phyloP scores from a whole-genome alignment of 1,140 invertebrate genomes.

The Drosophila ercepeae region DNA sequence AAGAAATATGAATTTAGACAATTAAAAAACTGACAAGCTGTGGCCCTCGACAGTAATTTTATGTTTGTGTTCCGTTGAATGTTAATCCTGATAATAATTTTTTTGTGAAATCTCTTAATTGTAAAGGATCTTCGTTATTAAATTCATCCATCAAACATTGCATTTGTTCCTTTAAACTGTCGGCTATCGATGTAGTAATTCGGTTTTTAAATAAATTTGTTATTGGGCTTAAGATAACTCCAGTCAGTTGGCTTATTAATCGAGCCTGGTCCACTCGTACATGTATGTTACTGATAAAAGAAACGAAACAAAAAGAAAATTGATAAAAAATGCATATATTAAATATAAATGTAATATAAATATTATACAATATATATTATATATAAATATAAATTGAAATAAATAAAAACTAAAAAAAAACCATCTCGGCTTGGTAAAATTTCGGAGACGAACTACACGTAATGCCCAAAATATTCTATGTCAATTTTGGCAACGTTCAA shows the following conservation, averaged over 20 bases:
- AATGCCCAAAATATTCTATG: too few relatives aligned
- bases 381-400: too few relatives aligned
- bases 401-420: too few relatives aligned
- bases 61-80: constrained; percentile 13
- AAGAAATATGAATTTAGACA: too few relatives aligned
- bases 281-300: constrained; percentile 69
- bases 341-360: too few relatives aligned
- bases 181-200: constrained; percentile 76
- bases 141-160: constrained; percentile 74
- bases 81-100: constrained; percentile 64
- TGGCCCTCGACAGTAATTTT: too few relatives aligned
- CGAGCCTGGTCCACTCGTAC: constrained; percentile 70
- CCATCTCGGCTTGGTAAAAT: too few relatives aligned
- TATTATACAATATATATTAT: background rate
- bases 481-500: too few relatives aligned
- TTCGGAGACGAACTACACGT: too few relatives aligned
- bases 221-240: constrained; percentile 72
- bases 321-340: background rate
- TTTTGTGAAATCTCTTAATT: constrained; percentile 65
- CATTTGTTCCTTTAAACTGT: constrained; percentile 75
- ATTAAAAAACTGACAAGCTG: too few relatives aligned
- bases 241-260: constrained; percentile 65
- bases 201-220: constrained; percentile 76
- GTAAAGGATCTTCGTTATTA: constrained; percentile 72
- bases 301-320: constrained; percentile 1